These are phyloP conservation scores for Taenioides sp. DNA, from an alignment of 2,797 vertebrate genomes.

Conservation along the genomic window DNA sequence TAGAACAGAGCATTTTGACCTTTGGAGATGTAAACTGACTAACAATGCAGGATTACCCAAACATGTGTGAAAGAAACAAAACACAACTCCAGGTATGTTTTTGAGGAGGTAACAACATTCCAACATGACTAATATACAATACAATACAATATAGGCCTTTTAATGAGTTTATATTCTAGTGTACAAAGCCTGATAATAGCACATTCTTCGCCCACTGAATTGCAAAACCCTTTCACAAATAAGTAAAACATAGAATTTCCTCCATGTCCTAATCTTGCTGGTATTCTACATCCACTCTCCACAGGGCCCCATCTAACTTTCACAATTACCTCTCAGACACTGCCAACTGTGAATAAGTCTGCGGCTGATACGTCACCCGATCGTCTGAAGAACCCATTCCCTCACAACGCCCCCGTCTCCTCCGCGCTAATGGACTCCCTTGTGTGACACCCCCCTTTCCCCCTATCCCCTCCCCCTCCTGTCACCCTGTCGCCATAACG, in stretches of 20 bases:
- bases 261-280: not conserved
- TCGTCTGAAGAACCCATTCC: slow-evolving; percentile 48
- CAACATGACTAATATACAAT: no score
- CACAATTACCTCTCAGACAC: slow-evolving; percentile 9
- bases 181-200: not conserved
- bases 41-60: no score
- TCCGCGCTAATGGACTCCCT: slow-evolving; percentile 64
- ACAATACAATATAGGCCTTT: no score
- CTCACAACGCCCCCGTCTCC: slow-evolving; percentile 54
- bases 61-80: no score
- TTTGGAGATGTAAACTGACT: no score
- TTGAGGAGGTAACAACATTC: no score
- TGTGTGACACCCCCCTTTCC: slow-evolving; percentile 45
- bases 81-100: no score
- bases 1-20: no score
- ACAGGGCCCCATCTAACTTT: slow-evolving; percentile 19
- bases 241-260: not conserved
- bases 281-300: not conserved
- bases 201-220: not conserved
- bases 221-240: not conserved
- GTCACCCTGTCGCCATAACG: slow-evolving; percentile 64
- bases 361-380: slow-evolving; percentile 22
- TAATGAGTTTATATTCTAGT: no score
- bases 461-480: slow-evolving; percentile 50
- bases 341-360: slow-evolving; percentile 25